phyloP scores from a whole-genome alignment of 2,113 vertebrate genomes.

The Salvelinus sp. region DNA sequence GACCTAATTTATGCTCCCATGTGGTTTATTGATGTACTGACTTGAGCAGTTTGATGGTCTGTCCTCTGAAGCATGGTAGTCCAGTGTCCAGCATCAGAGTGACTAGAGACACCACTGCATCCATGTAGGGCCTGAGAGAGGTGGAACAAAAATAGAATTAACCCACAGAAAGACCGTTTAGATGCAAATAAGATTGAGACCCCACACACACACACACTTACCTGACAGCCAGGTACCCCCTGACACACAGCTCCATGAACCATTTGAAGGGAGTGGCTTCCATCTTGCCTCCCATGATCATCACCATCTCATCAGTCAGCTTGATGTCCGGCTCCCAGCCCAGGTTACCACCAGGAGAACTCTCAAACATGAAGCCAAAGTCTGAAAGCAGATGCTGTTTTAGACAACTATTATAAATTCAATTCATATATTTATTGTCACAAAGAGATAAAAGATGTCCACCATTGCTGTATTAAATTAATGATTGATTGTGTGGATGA shows the following conservation, averaged over 20 bases:
- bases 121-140: constrained; percentile 90
- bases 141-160: too few relatives aligned
- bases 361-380: constrained; percentile 99
- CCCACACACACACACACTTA: constrained; percentile 58
- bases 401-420: too few relatives aligned
- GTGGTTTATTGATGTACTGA: constrained; percentile 64
- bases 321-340: constrained; percentile 99
- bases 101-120: constrained; percentile 94
- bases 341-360: constrained; percentile 95
- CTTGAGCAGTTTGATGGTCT: constrained; percentile 98
- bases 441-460: too few relatives aligned
- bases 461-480: too few relatives aligned
- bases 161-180: too few relatives aligned
- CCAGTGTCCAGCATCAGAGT: constrained; percentile 93
- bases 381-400: constrained; percentile 69
- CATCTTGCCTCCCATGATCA: constrained; percentile 99
- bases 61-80: constrained; percentile 94
- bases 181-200: too few relatives aligned
- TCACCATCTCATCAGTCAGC: constrained; percentile 98
- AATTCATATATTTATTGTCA: too few relatives aligned
- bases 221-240: constrained; percentile 95
- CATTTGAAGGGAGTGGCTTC: constrained; percentile 98
- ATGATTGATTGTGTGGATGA: constrained; percentile 30
- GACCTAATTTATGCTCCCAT: not conserved
- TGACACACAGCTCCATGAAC: constrained; percentile 99